A percentile compares a stretch with the other conserved stretches of the same genome.
These are phyloP conservation scores for Diaperis boleti DNA, from an alignment of 2,888 invertebrate genomes.

Conservation along the genomic window DNA sequence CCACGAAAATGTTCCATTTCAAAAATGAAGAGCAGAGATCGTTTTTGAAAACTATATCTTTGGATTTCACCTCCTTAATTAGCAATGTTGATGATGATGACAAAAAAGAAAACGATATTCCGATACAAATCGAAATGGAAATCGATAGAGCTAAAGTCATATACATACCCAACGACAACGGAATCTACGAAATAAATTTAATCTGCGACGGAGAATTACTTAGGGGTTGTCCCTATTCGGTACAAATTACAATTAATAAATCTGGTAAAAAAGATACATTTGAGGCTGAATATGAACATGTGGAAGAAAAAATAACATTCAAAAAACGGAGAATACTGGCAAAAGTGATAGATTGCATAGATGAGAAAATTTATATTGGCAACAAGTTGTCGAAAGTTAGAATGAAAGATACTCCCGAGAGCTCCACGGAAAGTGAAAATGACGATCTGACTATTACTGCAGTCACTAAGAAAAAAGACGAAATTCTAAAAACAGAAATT, in stretches of 20 bases:
- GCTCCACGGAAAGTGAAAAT: constrained; percentile 15
- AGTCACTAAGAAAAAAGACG: constrained; percentile 61
- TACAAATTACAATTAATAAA: constrained; percentile 64
- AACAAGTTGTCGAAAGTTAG: constrained; percentile 12
- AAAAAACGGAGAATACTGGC: constrained; percentile 59
- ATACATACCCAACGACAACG: constrained; percentile 68
- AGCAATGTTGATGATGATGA: constrained; percentile 12
- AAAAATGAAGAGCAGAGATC: constrained; percentile 37
- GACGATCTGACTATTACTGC: constrained; percentile 20
- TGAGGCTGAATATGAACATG: constrained; percentile 27
- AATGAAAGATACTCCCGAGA: constrained; percentile 8
- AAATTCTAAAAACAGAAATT: constrained; percentile 66
- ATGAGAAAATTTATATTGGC: constrained; percentile 47
- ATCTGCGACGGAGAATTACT: constrained; percentile 70
- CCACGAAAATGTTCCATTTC: constrained; percentile 27
- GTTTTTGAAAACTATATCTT: constrained; percentile 41
- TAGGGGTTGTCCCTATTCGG: constrained; percentile 72
- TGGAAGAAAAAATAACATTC: constrained; percentile 48
- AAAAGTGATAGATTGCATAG: constrained; percentile 56
- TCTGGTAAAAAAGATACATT: constrained; percentile 43
- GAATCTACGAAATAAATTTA: constrained; percentile 71
- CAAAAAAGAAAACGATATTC: constrained; percentile 63
- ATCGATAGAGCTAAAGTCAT: constrained; percentile 69
- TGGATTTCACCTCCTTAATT: constrained; percentile 44
- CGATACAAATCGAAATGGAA: constrained; percentile 67